Percentiles rank a stretch among this genome's conserved stretches.
phyloP scores from a whole-genome alignment of 2,113 vertebrate species.

The Pionites leucogaster region DNA sequence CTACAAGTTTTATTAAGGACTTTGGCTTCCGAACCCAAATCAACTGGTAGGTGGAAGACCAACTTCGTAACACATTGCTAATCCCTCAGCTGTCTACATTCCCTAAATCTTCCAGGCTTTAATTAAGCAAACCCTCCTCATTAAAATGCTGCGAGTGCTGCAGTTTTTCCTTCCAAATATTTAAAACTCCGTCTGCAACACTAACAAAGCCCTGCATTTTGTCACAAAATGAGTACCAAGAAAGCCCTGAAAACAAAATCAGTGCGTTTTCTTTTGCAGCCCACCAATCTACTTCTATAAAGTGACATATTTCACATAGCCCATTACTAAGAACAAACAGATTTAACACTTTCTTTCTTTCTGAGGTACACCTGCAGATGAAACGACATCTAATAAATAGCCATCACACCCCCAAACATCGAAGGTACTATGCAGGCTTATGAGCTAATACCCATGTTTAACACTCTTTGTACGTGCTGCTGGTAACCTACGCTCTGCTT shows the following conservation, averaged over 20 bases:
- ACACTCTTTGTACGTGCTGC: background rate
- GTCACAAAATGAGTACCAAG: background rate
- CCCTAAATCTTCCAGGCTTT: background rate
- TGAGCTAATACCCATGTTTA: background rate
- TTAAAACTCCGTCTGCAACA: background rate
- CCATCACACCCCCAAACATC: background rate
- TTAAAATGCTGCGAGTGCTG: background rate
- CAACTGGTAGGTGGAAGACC: background rate
- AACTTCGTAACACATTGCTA: background rate
- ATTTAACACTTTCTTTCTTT: background rate
- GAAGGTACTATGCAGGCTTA: background rate
- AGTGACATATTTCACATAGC: background rate
- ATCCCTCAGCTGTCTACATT: background rate
- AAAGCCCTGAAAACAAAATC: background rate
- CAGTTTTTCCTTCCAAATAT: constrained; percentile 15
- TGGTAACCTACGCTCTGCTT: background rate
- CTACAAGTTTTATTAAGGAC: background rate
- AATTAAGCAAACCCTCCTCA: constrained; percentile 34
- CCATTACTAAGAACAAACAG: background rate
- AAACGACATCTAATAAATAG: background rate
- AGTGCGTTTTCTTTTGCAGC: background rate
- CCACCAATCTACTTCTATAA: background rate
- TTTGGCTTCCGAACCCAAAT: background rate
- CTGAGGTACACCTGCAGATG: background rate
- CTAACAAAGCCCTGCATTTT: background rate